Percentiles rank a stretch among this genome's conserved stretches.
These are phyloP conservation scores for Rhynchomys soricoides DNA, from an alignment of 2,113 vertebrate species.

Conservation along the genomic window DNA sequence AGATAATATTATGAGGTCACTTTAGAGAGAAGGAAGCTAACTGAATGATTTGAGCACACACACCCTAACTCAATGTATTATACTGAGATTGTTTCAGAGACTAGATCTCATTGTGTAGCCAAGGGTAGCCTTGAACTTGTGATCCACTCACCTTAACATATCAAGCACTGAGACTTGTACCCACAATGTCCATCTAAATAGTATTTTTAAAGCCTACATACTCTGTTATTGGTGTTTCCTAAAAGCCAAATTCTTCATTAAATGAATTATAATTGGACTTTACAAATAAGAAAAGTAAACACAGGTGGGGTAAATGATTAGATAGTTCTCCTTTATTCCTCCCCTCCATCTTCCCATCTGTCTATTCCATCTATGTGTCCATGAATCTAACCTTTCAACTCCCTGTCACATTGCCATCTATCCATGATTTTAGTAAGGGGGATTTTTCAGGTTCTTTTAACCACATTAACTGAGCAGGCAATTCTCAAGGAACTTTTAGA, in stretches of 20 bases:
- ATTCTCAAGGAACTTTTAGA: neutral
- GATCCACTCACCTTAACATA: neutral
- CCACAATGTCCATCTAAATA: neutral
- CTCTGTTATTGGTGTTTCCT: neutral
- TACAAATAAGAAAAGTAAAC: neutral
- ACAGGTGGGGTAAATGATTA: neutral
- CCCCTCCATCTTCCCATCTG: neutral
- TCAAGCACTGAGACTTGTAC: neutral
- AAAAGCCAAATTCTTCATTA: neutral
- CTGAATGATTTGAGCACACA: neutral
- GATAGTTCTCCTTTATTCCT: neutral
- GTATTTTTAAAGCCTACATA: neutral
- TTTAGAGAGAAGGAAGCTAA: neutral
- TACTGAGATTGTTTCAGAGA: neutral
- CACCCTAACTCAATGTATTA: neutral
- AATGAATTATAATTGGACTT: neutral
- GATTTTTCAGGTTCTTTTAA: neutral
- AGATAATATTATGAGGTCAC: neutral
- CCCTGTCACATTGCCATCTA: neutral
- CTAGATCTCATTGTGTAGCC: neutral
- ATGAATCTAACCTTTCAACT: neutral
- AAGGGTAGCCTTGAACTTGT: neutral
- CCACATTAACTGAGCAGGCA: neutral
- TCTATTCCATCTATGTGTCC: neutral
- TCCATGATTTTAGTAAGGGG: neutral